phyloP scores from a whole-genome alignment of 2,113 vertebrate species.

The Trogon melanurus region DNA sequence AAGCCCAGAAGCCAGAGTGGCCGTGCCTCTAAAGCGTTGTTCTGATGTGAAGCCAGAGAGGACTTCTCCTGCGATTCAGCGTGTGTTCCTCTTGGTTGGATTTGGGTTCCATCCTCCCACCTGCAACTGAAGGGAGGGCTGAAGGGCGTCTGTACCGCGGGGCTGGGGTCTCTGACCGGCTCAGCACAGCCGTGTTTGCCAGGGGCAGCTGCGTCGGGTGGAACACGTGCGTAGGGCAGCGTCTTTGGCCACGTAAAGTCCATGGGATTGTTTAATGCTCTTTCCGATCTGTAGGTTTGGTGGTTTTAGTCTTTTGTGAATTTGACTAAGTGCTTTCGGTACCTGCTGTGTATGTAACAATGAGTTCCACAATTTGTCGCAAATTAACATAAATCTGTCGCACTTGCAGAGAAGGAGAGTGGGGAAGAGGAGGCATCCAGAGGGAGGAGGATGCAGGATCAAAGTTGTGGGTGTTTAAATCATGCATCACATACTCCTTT shows the following conservation, averaged over 20 bases:
- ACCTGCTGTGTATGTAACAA: neutral
- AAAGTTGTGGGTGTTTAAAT: neutral
- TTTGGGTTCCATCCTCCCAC: neutral
- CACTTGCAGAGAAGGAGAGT: neutral
- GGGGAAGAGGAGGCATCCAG: neutral
- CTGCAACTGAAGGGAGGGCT: neutral
- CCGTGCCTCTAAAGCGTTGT: neutral
- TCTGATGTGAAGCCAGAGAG: neutral
- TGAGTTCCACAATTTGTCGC: neutral
- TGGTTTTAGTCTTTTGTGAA: neutral
- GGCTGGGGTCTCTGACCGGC: too few relatives aligned
- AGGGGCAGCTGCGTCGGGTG: too few relatives aligned
- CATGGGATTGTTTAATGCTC: neutral
- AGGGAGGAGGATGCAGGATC: neutral
- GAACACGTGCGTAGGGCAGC: too few relatives aligned
- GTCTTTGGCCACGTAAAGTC: neutral
- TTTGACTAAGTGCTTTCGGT: neutral
- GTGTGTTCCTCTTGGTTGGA: neutral
- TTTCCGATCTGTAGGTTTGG: neutral
- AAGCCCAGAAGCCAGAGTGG: neutral
- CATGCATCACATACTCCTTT: neutral
- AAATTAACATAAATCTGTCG: neutral
- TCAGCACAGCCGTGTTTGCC: neutral
- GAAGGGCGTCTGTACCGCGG: neutral
- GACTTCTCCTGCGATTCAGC: fast-evolving